Percentiles rank a stretch among this genome's conserved stretches.
phyloP scores from a whole-genome alignment of 1,140 invertebrate genomes.

The Mizuhopecten yessoensis region DNA sequence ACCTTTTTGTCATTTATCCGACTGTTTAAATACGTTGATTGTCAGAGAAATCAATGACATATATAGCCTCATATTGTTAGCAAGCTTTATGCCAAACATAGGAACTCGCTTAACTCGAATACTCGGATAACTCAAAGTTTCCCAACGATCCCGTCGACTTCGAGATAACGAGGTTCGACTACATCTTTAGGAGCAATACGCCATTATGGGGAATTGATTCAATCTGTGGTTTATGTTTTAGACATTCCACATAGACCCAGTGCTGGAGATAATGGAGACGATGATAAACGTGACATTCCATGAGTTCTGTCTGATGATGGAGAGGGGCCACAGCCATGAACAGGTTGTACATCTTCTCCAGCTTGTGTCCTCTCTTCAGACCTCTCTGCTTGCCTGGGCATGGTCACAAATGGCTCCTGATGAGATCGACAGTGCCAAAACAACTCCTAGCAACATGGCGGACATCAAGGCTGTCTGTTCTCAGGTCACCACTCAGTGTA shows the following conservation, averaged over 20 bases:
- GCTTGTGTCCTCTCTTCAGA: conserved; percentile 80
- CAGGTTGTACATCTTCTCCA: conserved; percentile 79
- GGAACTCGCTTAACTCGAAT: too few relatives aligned
- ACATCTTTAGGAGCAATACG: too few relatives aligned
- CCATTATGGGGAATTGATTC: too few relatives aligned
- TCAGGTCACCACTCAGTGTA: conserved; percentile 69
- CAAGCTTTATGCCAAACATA: too few relatives aligned
- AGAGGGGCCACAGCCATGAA: conserved; percentile 64
- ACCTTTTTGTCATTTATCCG: too few relatives aligned
- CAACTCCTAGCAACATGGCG: not conserved
- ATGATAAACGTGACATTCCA: conserved; percentile 79
- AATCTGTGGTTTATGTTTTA: conserved; percentile 63
- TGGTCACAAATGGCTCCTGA: conserved; percentile 74
- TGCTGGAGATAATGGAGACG: conserved; percentile 80
- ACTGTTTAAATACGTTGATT: too few relatives aligned
- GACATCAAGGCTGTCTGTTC: conserved; percentile 63
- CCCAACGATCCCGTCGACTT: too few relatives aligned
- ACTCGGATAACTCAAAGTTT: too few relatives aligned
- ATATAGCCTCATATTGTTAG: too few relatives aligned
- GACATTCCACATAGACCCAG: conserved; percentile 73
- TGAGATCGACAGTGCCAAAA: conserved; percentile 44
- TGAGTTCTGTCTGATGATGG: conserved; percentile 71
- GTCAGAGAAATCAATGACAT: too few relatives aligned
- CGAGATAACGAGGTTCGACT: too few relatives aligned
- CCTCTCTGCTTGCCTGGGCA: conserved; percentile 78